These are phyloP conservation scores for Apocheima hispidaria DNA, from an alignment of 2,888 invertebrate genomes.

Conservation along the genomic window DNA sequence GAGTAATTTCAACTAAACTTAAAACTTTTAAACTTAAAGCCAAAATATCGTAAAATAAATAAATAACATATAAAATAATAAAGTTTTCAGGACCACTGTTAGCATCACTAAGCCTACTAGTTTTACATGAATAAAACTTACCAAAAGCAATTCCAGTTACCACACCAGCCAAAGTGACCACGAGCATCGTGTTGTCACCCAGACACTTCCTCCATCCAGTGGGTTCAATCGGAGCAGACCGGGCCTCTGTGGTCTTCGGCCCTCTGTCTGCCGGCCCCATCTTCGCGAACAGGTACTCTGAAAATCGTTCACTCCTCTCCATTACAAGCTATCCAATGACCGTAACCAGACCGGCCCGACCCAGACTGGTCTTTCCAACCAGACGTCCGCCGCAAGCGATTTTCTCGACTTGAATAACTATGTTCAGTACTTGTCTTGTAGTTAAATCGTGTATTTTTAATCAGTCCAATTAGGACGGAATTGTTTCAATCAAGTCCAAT, in stretches of 20 bases:
- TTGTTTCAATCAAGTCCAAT: constrained; percentile 27
- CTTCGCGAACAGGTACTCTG: constrained; percentile 93
- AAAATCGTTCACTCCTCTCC: constrained; percentile 89
- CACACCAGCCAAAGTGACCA: constrained; percentile 93
- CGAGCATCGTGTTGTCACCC: constrained; percentile 91
- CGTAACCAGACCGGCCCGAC: constrained; percentile 54
- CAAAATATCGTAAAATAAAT: neutral
- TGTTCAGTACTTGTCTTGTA: constrained; percentile 23
- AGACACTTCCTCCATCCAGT: constrained; percentile 90
- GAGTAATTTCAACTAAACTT: too few relatives aligned
- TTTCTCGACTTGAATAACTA: constrained; percentile 7
- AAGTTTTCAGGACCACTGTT: too few relatives aligned
- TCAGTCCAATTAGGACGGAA: constrained; percentile 23
- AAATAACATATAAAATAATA: too few relatives aligned
- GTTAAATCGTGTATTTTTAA: constrained; percentile 24
- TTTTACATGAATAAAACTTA: constrained; percentile 62
- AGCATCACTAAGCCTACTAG: neutral
- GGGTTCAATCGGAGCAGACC: constrained; percentile 88
- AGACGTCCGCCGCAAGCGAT: constrained; percentile 2
- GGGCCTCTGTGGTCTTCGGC: constrained; percentile 87
- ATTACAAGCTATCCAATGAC: constrained; percentile 70
- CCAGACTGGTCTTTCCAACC: constrained; percentile 45
- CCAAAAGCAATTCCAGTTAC: constrained; percentile 90
- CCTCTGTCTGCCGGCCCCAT: constrained; percentile 89
- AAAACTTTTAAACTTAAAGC: too few relatives aligned